These are phyloP conservation scores for Rotaria sp. DNA, from an alignment of 2,888 invertebrate genomes.

Conservation along the genomic window DNA sequence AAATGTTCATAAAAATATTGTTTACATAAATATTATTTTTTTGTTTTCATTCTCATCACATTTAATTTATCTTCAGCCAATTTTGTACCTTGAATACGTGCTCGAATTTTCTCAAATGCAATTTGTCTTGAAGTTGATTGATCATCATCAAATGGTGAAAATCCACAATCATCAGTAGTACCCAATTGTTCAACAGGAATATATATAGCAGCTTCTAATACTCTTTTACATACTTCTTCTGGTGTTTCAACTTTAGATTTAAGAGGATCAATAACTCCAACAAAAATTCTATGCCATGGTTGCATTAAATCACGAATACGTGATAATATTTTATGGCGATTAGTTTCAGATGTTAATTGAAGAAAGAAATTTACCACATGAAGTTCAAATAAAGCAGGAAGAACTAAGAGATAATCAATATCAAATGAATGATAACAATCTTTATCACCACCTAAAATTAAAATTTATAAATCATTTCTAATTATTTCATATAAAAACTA, in stretches of 20 bases:
- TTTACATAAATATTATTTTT: too few relatives aligned
- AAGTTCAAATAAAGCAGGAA: neutral
- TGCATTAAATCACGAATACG: neutral
- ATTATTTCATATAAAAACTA: neutral
- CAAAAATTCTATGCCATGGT: neutral
- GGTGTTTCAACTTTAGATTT: neutral
- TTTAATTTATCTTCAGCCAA: neutral
- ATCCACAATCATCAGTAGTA: neutral
- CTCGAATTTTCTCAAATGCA: neutral
- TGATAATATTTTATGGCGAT: neutral
- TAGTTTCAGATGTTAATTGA: neutral
- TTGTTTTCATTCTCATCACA: neutral
- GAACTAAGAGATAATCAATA: neutral
- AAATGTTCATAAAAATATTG: too few relatives aligned
- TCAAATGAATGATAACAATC: neutral
- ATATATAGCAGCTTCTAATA: neutral
- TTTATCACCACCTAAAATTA: neutral
- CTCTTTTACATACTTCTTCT: neutral
- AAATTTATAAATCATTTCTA: too few relatives aligned
- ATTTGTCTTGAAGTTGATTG: neutral
- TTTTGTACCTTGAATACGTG: neutral
- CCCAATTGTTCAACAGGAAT: neutral
- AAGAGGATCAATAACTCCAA: neutral
- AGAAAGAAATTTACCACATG: neutral
- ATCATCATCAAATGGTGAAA: neutral